These are phyloP conservation scores for Psammodynastes pulverulentus DNA, from an alignment of 2,113 vertebrate genomes.

Conservation along the genomic window DNA sequence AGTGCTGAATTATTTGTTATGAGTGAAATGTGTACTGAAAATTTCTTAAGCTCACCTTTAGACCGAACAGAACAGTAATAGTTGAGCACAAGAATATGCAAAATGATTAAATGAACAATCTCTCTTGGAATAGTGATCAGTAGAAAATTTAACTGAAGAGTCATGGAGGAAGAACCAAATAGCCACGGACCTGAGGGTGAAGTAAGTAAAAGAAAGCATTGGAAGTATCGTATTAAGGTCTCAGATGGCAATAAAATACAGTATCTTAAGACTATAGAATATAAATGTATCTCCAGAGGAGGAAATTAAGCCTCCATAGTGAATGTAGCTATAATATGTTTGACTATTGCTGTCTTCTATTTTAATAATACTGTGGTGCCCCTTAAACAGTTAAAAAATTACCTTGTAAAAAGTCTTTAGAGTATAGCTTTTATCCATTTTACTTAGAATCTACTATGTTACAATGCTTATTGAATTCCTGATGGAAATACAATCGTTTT, in stretches of 20 bases:
- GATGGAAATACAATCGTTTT: neutral
- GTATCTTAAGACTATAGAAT: neutral
- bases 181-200: neutral
- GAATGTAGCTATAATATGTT: neutral
- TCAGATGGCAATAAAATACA: neutral
- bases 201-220: neutral
- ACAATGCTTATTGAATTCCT: neutral
- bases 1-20: neutral
- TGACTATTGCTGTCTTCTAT: neutral
- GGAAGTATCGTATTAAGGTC: neutral
- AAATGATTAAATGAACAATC: neutral
- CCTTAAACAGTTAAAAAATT: neutral
- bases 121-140: neutral
- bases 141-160: slow-evolving; percentile 17
- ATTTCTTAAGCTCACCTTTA: neutral
- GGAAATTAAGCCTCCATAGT: neutral
- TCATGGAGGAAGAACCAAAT: slow-evolving; percentile 10
- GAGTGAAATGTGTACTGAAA: neutral
- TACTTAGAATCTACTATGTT: neutral
- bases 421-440: neutral
- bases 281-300: neutral
- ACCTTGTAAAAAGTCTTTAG: neutral
- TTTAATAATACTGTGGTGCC: neutral
- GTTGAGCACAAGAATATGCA: rapidly evolving
- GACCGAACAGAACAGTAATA: neutral